phyloP scores from a whole-genome alignment of 2,797 vertebrate genomes.

The Enteromius paludinosus region DNA sequence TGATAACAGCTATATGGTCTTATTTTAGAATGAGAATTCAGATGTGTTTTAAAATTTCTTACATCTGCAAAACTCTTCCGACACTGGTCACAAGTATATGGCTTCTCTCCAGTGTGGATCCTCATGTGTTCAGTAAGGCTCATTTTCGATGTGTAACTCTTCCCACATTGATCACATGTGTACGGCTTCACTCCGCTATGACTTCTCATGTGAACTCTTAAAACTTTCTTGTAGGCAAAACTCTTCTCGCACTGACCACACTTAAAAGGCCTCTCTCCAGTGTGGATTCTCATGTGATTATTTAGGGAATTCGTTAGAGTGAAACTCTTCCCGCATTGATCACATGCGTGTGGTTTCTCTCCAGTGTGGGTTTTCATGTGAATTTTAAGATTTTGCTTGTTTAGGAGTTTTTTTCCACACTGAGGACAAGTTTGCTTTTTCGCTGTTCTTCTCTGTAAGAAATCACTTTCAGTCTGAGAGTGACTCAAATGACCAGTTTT shows the following conservation, averaged over 20 bases:
- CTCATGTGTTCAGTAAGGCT: background rate
- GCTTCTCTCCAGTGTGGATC: background rate
- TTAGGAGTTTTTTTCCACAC: too few species aligned
- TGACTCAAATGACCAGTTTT: too few species aligned
- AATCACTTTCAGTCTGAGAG: too few species aligned
- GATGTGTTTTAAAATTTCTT: background rate
- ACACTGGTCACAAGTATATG: background rate
- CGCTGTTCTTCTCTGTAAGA: too few species aligned
- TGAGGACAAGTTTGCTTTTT: too few species aligned
- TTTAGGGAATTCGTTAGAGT: background rate
- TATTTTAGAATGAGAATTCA: background rate
- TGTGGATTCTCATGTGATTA: background rate
- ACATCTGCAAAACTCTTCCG: background rate
- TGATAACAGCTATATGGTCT: background rate
- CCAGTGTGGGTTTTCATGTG: background rate
- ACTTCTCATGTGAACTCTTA: background rate
- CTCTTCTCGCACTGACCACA: background rate
- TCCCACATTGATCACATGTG: constrained; percentile 12
- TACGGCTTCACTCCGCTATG: background rate
- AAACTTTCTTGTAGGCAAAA: background rate
- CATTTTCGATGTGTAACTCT: background rate
- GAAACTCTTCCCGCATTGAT: background rate
- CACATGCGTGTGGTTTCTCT: background rate
- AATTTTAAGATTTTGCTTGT: too few species aligned
- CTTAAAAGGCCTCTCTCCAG: background rate